Conservation (phyloP, 2,113 vertebrate genomes). For the Symphodus melops region DNA sequence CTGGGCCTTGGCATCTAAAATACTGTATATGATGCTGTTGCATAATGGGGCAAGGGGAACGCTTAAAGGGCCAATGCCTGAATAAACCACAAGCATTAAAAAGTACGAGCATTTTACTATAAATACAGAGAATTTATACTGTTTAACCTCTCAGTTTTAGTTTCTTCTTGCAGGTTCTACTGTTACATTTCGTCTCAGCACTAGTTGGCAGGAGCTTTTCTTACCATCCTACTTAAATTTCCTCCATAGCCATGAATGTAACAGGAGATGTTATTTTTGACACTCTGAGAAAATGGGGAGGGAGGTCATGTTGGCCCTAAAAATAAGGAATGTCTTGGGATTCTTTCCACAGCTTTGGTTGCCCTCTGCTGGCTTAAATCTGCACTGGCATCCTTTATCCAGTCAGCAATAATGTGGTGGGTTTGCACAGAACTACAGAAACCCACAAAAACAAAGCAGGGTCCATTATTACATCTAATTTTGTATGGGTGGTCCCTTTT, state of each 20-base stretch:
- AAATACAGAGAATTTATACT: constrained; percentile 11
- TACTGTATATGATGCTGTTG: constrained; percentile 48
- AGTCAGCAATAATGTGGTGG: constrained; percentile 53
- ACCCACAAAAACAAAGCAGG: constrained; percentile 52
- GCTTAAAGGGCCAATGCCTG: constrained; percentile 13
- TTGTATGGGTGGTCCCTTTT: constrained; percentile 73
- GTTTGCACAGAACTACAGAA: constrained; percentile 50
- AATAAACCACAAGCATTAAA: constrained; percentile 26
- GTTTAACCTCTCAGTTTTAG: constrained; percentile 26
- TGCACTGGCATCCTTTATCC: not conserved
- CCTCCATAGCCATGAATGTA: constrained; percentile 72
- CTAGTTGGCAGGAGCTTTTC: constrained; percentile 66
- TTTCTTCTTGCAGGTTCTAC: constrained; percentile 54
- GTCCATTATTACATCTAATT: constrained; percentile 67
- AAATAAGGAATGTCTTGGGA: constrained; percentile 46
- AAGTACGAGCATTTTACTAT: constrained; percentile 17
- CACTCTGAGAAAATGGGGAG: constrained; percentile 67
- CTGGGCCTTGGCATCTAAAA: constrained; percentile 61
- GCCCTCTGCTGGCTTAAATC: constrained; percentile 71
- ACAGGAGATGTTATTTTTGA: constrained; percentile 80
- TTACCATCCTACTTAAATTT: constrained; percentile 78
- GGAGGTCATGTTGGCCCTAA: constrained; percentile 52
- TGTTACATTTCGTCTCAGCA: constrained; percentile 60
- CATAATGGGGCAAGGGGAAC: constrained; percentile 55
- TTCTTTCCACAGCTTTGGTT: constrained; percentile 58